Evolutionary conservation across 2,888 invertebrate genomes (phyloP), one percentile per base, ranked within the genome.

Genomic region (Ormyrus thymus): DNA sequence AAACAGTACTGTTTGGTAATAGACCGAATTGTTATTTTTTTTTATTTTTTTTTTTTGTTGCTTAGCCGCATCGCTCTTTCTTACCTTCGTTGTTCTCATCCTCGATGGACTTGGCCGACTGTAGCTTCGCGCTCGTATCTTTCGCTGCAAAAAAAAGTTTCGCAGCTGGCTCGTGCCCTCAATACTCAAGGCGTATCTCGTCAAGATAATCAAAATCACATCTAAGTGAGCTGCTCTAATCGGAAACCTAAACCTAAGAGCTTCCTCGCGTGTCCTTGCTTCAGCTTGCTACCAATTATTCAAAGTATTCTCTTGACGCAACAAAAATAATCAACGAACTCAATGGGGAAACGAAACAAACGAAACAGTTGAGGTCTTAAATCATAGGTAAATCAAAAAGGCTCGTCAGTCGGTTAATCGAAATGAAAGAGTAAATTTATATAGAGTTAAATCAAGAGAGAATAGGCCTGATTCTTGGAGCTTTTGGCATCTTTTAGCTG

Each of bases 51-150:
- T 29, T 29, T 29, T 29, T 29, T 4, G 51, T 6, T 59, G 74
- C 13, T 70, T 61, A 70, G 50, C 65, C 66, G 73, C 62, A 58
- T 45, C 53, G 48, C 56, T 61, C 66, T 66, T 79, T 84, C 87
- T 89, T 89, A 90, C 90, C 90, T 89, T 90, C 90, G 86, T 84
- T 87, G 85, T 88, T 89, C 80, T 90, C 90, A 87, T 90, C 90
- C 89, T 90, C 90, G 84, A 87, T 89, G 84, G 90, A 90, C 87
- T 90, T 90, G 88, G 90, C 87, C 85, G 90, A 88, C 87, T 90
- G 90, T 85, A 90, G 89, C 87, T 89, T 90, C 86, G 89, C 87
- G 87, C 85, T 89, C 87, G 87, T 85, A 88, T 90, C 89, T 85
- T 88, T 89, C 84, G 89, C 90, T 90, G 90, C 86, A 90, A 90